Conservation (phyloP, 2,888 invertebrate species). For the Linyphia triangularis region DNA sequence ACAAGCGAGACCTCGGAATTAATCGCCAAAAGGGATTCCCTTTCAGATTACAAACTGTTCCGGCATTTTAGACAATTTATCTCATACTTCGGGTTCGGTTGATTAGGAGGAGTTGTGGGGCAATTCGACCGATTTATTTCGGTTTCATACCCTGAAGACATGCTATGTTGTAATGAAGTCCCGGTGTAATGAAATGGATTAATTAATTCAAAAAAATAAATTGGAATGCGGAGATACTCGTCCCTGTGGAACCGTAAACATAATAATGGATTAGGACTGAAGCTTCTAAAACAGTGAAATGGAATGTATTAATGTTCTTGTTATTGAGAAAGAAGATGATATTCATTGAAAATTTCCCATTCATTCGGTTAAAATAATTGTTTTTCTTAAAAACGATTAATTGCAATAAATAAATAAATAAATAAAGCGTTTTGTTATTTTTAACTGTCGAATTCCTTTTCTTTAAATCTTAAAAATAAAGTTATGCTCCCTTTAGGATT, state of each 20-base stretch:
- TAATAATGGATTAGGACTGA: not conserved
- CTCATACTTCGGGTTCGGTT: no score
- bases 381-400: not conserved
- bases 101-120: not conserved
- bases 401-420: no score
- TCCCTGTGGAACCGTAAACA: not conserved
- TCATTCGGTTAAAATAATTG: not conserved
- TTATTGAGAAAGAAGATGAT: no score
- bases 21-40: not conserved
- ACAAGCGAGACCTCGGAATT: not conserved
- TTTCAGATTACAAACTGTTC: not conserved
- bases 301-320: not conserved
- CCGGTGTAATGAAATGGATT: no score
- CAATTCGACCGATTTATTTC: not conserved
- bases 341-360: not conserved
- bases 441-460: not conserved
- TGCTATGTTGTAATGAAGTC: no score
- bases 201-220: no score
- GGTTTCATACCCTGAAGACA: not conserved
- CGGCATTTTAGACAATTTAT: no score
- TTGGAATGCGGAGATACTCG: no score
- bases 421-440: no score
- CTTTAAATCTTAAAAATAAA: no score
- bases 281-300: not conserved
- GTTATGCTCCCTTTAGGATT: no score